Evolutionary conservation across 2,113 vertebrate genomes (phyloP).

Genomic region (Calidris pugnax): DNA sequence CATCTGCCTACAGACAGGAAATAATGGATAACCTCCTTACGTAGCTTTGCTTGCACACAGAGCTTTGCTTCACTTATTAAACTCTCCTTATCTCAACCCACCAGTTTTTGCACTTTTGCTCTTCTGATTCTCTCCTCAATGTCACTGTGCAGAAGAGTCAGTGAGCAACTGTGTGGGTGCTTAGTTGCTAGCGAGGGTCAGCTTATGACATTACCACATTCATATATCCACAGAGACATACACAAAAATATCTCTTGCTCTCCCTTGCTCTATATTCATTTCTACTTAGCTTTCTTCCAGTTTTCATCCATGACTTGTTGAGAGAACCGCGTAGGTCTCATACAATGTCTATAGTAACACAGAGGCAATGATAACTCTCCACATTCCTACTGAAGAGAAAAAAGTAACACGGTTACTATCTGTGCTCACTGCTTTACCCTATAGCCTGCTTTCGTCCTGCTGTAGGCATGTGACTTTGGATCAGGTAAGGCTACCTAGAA

Average conservation of each 20-base stretch:
- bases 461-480: not conserved
- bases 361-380: not conserved
- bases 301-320: not conserved
- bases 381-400: not conserved
- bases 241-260: not conserved
- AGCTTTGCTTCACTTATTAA: not conserved
- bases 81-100: not conserved
- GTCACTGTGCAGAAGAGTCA: accelerated
- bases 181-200: not conserved
- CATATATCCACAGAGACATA: not conserved
- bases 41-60: not conserved
- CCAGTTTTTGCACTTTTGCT: not conserved
- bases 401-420: not conserved
- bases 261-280: not conserved
- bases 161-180: not conserved
- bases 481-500: not conserved
- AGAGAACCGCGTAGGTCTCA: not conserved
- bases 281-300: not conserved
- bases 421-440: not conserved
- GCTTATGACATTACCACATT: not conserved
- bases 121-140: not conserved
- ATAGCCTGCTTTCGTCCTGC: not conserved
- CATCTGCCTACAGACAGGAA: not conserved
- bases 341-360: not conserved
- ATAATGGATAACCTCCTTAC: not conserved